Evolutionary conservation across 2,888 invertebrate genomes (phyloP).

Genomic region (Acleris holmiana): DNA sequence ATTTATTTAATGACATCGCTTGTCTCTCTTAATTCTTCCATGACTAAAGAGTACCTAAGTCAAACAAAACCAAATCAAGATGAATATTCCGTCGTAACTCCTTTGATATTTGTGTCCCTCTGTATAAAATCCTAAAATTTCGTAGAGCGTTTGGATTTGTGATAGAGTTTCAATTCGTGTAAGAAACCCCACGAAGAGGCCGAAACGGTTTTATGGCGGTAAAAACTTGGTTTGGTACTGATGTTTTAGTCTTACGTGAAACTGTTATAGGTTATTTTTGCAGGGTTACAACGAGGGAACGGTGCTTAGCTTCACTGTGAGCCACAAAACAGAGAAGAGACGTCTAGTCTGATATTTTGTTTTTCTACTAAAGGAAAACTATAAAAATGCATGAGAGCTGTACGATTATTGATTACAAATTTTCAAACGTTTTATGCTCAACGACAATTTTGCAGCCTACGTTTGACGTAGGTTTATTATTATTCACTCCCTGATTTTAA

Average conservation of each 20-base stretch:
- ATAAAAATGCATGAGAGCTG: too few relatives aligned
- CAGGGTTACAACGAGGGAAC: neutral
- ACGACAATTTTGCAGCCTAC: too few relatives aligned
- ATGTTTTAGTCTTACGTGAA: neutral
- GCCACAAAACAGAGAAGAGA: too few relatives aligned
- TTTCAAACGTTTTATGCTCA: too few relatives aligned
- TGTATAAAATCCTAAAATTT: neutral
- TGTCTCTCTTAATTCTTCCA: neutral
- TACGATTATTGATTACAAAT: too few relatives aligned
- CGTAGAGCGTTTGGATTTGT: neutral
- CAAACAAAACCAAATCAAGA: neutral
- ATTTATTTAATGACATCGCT: too few relatives aligned
- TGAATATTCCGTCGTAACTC: conserved; percentile 2
- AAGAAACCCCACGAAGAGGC: conserved; percentile 1
- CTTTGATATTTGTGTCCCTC: conserved; percentile 9
- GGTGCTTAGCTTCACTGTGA: neutral
- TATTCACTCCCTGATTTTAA: too few relatives aligned
- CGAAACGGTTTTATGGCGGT: conserved; percentile 9
- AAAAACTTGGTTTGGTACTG: conserved; percentile 14
- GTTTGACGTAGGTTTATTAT: too few relatives aligned
- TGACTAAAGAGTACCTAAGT: neutral
- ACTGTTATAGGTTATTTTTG: neutral
- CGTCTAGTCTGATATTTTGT: neutral
- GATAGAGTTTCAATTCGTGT: conserved; percentile 2
- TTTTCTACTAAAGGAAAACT: neutral